Percentiles rank a stretch among this genome's conserved stretches.
Evolutionary conservation across 2,888 invertebrate species (phyloP).

Genomic region (Lycia hirtaria): DNA sequence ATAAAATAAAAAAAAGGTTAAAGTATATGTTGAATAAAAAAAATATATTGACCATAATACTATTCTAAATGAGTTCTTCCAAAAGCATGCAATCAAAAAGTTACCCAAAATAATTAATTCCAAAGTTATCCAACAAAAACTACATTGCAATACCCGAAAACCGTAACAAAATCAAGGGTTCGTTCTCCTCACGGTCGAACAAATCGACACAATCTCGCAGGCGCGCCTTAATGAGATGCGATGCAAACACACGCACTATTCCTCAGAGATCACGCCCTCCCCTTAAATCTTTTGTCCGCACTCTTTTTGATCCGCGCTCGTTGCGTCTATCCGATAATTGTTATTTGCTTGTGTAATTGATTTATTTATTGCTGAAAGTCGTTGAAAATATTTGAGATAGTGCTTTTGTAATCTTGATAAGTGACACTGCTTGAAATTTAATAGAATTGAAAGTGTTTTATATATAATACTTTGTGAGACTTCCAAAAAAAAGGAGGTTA

Average conservation of each 20-base stretch:
- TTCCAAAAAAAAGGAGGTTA: no score
- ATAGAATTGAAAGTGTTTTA: no score
- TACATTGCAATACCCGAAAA: neutral
- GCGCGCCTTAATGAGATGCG: slow-evolving; percentile 75
- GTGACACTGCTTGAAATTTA: no score
- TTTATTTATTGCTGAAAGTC: slow-evolving; percentile 28
- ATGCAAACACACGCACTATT: slow-evolving; percentile 68
- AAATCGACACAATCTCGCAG: slow-evolving; percentile 46
- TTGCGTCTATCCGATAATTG: slow-evolving; percentile 47
- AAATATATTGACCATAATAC: no score
- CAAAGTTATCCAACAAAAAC: no score
- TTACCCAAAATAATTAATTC: no score
- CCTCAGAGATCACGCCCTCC: slow-evolving; percentile 59
- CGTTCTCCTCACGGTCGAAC: slow-evolving; percentile 55
- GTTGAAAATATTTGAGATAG: slow-evolving; percentile 7
- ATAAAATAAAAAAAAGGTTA: no score
- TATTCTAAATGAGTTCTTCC: no score
- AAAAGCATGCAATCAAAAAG: no score
- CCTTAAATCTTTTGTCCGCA: slow-evolving; percentile 48
- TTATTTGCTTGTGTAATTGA: slow-evolving; percentile 47
- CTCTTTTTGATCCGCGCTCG: slow-evolving; percentile 43
- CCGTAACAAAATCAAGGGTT: slow-evolving; percentile 17
- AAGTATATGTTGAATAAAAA: no score
- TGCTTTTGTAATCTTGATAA: no score
- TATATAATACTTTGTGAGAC: no score